Conservation (phyloP, 2,113 vertebrate species). For the Zosterops borbonicus region DNA sequence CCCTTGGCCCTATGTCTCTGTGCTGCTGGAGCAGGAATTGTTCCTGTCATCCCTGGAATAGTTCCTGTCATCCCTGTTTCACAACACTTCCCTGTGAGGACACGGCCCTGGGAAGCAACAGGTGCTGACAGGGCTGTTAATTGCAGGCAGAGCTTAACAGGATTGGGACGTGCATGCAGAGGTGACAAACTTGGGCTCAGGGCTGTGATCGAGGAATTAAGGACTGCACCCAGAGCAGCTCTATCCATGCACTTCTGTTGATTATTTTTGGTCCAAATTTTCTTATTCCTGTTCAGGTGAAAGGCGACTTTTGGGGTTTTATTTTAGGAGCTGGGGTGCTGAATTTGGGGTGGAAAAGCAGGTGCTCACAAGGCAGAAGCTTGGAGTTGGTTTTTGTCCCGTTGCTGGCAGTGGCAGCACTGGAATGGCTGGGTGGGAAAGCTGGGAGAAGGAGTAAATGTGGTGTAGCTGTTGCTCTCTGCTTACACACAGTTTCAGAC, state of each 20-base stretch:
- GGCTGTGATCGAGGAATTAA: neutral
- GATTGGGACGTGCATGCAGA: neutral
- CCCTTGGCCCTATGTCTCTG: neutral
- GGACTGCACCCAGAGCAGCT: neutral
- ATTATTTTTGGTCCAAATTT: neutral
- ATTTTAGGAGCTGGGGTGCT: neutral
- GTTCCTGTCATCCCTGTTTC: neutral
- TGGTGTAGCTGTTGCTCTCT: neutral
- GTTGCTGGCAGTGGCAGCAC: neutral
- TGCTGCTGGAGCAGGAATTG: neutral
- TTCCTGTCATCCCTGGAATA: neutral
- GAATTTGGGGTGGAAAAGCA: neutral
- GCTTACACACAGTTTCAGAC: neutral
- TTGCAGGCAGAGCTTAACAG: neutral
- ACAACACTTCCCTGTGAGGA: neutral
- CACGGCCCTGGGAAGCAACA: neutral
- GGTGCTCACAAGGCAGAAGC: neutral
- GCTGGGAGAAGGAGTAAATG: neutral
- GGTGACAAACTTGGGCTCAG: neutral
- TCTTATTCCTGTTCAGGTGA: neutral
- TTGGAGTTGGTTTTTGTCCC: neutral
- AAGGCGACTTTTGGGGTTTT: neutral
- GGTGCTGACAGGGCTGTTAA: neutral
- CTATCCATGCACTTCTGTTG: accelerated
- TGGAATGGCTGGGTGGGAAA: neutral